These are phyloP conservation scores for pig (Sus scrofa) DNA, from an alignment of 2,113 vertebrate species.

Conservation along the genomic window T2T-Sscrofa CM000830.6:82685501-82686000, in stretches of 20 bases:
- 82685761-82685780: background rate
- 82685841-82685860: background rate
- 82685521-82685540: background rate
- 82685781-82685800: background rate
- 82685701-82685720: background rate
- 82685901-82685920: background rate
- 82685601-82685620: background rate
- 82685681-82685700: background rate
- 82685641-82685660: background rate
- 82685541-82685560: background rate
- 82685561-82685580: background rate
- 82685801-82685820: background rate
- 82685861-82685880: background rate
- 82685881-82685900: background rate
- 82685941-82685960: background rate
- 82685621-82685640: background rate
- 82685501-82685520: background rate
- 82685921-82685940: fast-evolving
- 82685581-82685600: background rate
- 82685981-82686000: background rate
- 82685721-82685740: background rate
- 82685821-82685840: fast-evolving
- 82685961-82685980: background rate
- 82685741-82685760: background rate
- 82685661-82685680: background rate